Evolutionary conservation across 2,888 invertebrate genomes (phyloP), one percentile per base, ranked within the genome.

Genomic region (Euproctis similis): DNA sequence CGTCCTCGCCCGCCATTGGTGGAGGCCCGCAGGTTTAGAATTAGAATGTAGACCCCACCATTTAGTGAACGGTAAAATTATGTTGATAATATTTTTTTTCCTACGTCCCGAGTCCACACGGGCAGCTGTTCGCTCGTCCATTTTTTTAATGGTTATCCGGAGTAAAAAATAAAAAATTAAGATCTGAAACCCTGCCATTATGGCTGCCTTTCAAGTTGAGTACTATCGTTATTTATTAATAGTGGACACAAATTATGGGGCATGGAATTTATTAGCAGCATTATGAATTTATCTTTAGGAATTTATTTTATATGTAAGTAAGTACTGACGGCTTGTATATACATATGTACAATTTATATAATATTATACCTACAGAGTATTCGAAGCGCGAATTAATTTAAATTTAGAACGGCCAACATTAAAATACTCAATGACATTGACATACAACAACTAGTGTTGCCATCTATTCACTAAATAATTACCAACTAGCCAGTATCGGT

Each of bases 41-140:
- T 84, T 82, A 84, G 82, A 84, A 82, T 78, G 73, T 77, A 73
- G 75, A 76, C 81, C 82, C 82, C 77, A 78, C 82, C 82, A 80
- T 82, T 82, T 81, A 75, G 77, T 76, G 74, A 74, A 69, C 80
- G 70, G 76, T 69, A 77, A 14, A n/a, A n/a, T 80, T 80, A 75
- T 77, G 73, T 74, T 68, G 74, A 64, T 64, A 68, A 58, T 60
- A 64, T 70, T 48, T 70, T 48, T 69, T 31, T 78, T 78, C 6
- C 6, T 69, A 63, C 58, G 59, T 67, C 59, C 62, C 65, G 72
- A 72, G 68, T 73, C 76, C 72, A 72, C 76, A 77, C 68, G 64
- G 65, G 75, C 81, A 78, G 80, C 70, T 74, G 74, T 59, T 56
- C 45, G 50, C 36, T 34, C 42, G 39, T 42, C 34, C 48, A 40